Base-by-base conservation (phyloP, 2,113 vertebrate genomes). In the Entelurus aequoreus region DNA sequence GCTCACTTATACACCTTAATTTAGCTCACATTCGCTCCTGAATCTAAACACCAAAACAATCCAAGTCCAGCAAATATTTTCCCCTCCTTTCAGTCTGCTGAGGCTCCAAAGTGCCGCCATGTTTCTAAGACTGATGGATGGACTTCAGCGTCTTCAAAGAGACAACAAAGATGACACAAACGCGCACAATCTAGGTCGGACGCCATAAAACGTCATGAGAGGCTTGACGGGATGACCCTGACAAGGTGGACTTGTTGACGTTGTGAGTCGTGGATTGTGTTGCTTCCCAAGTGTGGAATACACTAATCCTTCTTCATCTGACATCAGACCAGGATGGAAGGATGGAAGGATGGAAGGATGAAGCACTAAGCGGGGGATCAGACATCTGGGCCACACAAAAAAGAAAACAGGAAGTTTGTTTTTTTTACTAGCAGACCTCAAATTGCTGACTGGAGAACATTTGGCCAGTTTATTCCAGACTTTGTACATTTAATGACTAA, bases 251-350 rank as follows among this genome's bases (percentile, higher is more conserved):
- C 28, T 44, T 10, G 42, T 44, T 44, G 42, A 9, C 7, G 9
- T 44, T 44, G 42, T 44, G 42, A 44, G 8, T 44, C 3, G 3
- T 28, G 8, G 8, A 44, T 10, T 53, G 48, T 9, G 47, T n/a
- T 19, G 1, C 48, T 50, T 16, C 14, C 6, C 19, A 50, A 50
- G 3, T 16, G 6, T 16, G 16, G 15, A 28, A 28, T 4, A 28
- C 28, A 28, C 54, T 78, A 72, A 78, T 76, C 63, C 69, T 5
- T 35, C 58, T 60, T 64, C 66, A 71, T 76, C 68, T 80, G 72
- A 79, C 63, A 71, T 66, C 76, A 76, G 77, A 35, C 61, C 72
- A 10, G 28, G 28, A 28, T 8, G 12, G 37, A 14, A 15, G 6
- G 12, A 7, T 36, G 13, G 28, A 54, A 48, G 36, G 66, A 71